phyloP scores from a whole-genome alignment of 1,140 invertebrate species.

The Calephelis nemesis region DNA sequence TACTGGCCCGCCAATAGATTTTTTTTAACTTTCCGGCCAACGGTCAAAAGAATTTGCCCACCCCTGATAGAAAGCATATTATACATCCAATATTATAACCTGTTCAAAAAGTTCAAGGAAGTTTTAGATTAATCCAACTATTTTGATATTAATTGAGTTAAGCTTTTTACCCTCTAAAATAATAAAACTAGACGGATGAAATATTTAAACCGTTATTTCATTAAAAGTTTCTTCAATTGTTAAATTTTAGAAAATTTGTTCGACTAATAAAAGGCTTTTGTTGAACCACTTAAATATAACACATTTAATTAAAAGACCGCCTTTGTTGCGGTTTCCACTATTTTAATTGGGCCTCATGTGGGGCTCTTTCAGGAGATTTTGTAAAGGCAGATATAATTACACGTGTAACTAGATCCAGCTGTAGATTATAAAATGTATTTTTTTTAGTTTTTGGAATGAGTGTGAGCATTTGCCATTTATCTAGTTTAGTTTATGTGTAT shows the following conservation, averaged over 20 bases:
- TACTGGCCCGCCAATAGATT: too few relatives aligned
- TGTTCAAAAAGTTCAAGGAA: too few relatives aligned
- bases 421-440: background rate
- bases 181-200: background rate
- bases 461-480: too few relatives aligned
- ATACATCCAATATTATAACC: too few relatives aligned
- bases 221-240: background rate
- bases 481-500: too few relatives aligned
- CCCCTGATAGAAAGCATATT: too few relatives aligned
- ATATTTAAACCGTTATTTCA: background rate
- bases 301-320: conserved; percentile 3
- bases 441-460: too few relatives aligned
- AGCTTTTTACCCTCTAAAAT: background rate
- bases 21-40: too few relatives aligned
- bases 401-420: background rate
- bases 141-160: too few relatives aligned
- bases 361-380: background rate
- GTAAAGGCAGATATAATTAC: background rate
- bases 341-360: conserved; percentile 5
- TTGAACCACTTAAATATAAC: background rate
- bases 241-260: background rate
- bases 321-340: conserved; percentile 6
- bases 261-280: background rate
- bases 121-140: too few relatives aligned
- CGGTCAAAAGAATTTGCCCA: too few relatives aligned